Conservation (phyloP, 2,797 vertebrate genomes). For the Lycodopsis pacificus region DNA sequence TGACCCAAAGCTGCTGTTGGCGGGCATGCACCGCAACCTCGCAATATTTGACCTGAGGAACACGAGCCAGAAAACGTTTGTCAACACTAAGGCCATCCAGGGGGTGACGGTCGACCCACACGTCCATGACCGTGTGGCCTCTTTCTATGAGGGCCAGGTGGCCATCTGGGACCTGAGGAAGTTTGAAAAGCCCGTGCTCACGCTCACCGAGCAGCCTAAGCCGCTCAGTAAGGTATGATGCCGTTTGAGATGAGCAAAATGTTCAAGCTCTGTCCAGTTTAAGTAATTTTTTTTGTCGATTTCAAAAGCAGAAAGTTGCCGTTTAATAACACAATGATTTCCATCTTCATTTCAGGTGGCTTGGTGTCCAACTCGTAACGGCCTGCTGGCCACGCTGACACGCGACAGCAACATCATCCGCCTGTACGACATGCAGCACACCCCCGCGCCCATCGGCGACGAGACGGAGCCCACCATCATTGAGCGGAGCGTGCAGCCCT, state of each 20-base stretch:
- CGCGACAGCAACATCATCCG: constrained; percentile 97
- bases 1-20: constrained; percentile 95
- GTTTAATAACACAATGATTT: background rate
- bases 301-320: background rate
- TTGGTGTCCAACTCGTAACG: constrained; percentile 97
- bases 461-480: constrained; percentile 99
- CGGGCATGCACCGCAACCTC: constrained; percentile 97
- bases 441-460: constrained; percentile 95
- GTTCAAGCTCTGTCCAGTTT: too few relatives aligned
- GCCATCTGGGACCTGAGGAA: constrained; percentile 99
- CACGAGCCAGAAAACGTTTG: constrained; percentile 98
- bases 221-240: constrained; percentile 90
- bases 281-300: background rate
- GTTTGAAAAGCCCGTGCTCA: constrained; percentile 98
- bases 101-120: constrained; percentile 97
- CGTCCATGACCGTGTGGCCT: constrained; percentile 95
- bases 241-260: background rate
- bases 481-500: constrained; percentile 96
- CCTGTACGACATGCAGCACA: constrained; percentile 98
- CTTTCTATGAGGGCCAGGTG: constrained; percentile 98
- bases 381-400: constrained; percentile 94
- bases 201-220: constrained; percentile 95
- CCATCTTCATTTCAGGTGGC: constrained; percentile 81
- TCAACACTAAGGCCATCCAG: constrained; percentile 98
- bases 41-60: constrained; percentile 97